These are phyloP conservation scores for Philonicus albiceps DNA, from an alignment of 2,888 invertebrate species.

Conservation along the genomic window DNA sequence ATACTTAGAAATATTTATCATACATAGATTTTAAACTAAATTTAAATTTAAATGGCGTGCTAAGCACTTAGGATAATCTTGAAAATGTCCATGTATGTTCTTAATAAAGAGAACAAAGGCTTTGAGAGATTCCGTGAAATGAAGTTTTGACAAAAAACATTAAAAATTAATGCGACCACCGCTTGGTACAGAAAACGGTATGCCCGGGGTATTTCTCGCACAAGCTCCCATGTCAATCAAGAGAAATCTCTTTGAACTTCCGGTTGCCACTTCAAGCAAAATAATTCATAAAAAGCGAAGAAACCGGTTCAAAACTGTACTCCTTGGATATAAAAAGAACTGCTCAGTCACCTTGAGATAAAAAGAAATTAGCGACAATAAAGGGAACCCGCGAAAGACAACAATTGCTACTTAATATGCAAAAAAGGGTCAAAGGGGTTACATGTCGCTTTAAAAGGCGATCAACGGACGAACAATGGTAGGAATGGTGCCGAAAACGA, in stretches of 20 bases:
- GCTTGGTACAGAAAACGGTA: background rate
- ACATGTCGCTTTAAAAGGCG: constrained; percentile 34
- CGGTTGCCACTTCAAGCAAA: constrained; percentile 36
- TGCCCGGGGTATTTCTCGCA: background rate
- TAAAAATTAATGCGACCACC: background rate
- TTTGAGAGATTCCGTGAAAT: background rate
- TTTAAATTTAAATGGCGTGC: background rate
- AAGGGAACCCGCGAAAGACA: constrained; percentile 46
- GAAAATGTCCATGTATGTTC: background rate
- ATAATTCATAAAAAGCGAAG: background rate
- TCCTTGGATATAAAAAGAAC: background rate
- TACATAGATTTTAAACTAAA: background rate
- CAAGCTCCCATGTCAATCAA: constrained; percentile 41
- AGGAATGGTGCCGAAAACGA: background rate
- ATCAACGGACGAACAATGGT: constrained; percentile 14
- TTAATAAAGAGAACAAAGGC: background rate
- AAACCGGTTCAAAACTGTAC: constrained; percentile 18
- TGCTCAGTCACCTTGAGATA: constrained; percentile 32
- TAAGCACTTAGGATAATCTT: background rate
- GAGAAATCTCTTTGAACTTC: constrained; percentile 21
- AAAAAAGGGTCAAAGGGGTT: constrained; percentile 37
- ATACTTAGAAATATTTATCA: no score
- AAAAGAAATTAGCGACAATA: constrained; percentile 42
- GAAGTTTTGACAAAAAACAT: background rate
- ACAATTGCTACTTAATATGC: constrained; percentile 50